Percentiles rank a stretch among this genome's conserved stretches.
Conservation (phyloP, 92 coral and sea anemone genomes). For the Phenganax marumi region DNA sequence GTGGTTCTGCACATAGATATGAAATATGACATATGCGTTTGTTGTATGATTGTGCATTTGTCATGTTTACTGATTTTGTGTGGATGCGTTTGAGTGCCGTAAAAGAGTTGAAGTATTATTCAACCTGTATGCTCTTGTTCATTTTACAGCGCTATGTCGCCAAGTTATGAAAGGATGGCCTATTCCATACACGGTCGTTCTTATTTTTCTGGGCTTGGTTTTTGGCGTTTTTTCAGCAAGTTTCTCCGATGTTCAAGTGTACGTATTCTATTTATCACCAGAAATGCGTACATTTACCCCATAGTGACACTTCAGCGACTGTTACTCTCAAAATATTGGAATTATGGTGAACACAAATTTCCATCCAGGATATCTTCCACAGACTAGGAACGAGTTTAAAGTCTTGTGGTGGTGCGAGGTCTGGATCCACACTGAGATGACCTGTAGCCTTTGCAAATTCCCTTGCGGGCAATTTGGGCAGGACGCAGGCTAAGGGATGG, state of each 20-base stretch:
- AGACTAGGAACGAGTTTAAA: too few species aligned
- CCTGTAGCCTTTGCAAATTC: too few species aligned
- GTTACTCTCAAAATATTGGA: background rate
- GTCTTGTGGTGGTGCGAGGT: background rate
- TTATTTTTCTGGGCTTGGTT: slow-evolving; percentile 84
- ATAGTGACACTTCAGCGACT: background rate
- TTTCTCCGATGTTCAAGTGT: slow-evolving; percentile 72
- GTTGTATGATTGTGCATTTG: too few species aligned
- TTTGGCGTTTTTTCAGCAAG: slow-evolving; percentile 85
- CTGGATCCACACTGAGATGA: too few species aligned
- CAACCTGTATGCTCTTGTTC: background rate
- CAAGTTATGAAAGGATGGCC: slow-evolving; percentile 99
- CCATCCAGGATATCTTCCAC: too few species aligned
- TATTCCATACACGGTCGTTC: slow-evolving; percentile 91
- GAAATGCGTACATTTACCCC: background rate
- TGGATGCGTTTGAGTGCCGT: background rate
- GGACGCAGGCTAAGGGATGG: too few species aligned
- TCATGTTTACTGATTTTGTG: too few species aligned
- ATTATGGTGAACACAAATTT: background rate
- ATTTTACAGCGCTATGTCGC: slow-evolving; percentile 74
- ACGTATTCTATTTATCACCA: slow-evolving; percentile 27
- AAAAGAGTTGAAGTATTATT: background rate
- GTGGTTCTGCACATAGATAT: too few species aligned
- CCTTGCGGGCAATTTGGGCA: too few species aligned
- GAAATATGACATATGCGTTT: too few species aligned